Base-by-base conservation (phyloP, 2,797 vertebrate genomes). In the Limosa lapponica region DNA sequence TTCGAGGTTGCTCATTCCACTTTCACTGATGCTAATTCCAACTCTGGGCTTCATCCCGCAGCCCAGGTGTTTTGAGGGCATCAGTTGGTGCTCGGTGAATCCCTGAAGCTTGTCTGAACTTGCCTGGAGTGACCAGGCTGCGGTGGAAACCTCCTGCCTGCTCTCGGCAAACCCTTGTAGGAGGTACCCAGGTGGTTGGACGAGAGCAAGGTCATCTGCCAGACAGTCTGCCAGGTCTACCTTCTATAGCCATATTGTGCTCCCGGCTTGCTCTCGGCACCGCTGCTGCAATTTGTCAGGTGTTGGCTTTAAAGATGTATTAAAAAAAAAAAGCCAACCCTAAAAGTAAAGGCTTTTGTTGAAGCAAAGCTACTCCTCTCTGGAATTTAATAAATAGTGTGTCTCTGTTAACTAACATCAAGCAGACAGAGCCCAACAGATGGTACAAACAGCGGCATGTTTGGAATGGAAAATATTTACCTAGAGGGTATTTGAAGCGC, bases 401-500 rank as follows among this genome's bases (percentile, higher is more conserved):
- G 92, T 92, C 88, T 93, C 57, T 84, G 91, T 95, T 96, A 96
- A 94, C 89, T 96, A 95, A 93, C 70, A 64, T 87, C 86, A 93
- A 95, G 88, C 88, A 95, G 93, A 32, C 88, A 75, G 93, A 91
- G 84, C 91, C 82, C 83, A 94, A 24, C 96, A 97, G 96, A 97
- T 97, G 96, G 89, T 88, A 72, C 87, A 65, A 92, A 94, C 94
- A 94, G 89, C 5, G 44, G 94, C 96, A 96, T 79, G 93, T 82
- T 95, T 89, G 94, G 89, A 97, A 98, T 97, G 96, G 87, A 91
- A 97, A 96, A 93, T 96, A 96, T 98, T 98, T 98, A 97, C 96
- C 97, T 98, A 78, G 97, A 94, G 97, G 96, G 96, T 72, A 83
- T 96, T 95, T 80, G 94, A 82, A 95, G 94, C 66, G 22, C 89